Conservation (phyloP, 2,797 vertebrate species). For the Anolis apletophallus region DNA sequence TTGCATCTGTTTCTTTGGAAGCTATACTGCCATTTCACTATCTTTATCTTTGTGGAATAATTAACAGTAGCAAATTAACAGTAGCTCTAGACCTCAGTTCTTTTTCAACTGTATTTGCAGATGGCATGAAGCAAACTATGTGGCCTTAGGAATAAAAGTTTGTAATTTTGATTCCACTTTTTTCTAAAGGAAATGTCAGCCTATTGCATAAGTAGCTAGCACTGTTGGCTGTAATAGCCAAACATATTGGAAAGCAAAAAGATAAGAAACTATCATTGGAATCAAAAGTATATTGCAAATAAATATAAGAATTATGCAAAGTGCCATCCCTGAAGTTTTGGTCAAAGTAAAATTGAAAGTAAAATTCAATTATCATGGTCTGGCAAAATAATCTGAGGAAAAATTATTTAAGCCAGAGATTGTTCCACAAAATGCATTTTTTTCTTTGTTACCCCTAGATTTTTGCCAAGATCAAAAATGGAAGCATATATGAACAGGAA, state of each 20-base stretch:
- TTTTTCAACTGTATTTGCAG: constrained; percentile 25
- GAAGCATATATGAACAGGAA: not conserved
- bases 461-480: not conserved
- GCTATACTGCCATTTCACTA: not conserved
- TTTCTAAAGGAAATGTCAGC: constrained; percentile 11
- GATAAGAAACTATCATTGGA: not conserved
- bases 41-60: constrained; percentile 7
- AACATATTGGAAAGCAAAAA: constrained; percentile 7
- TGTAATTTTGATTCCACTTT: constrained; percentile 3
- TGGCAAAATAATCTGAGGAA: constrained; percentile 4
- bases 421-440: not conserved
- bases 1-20: constrained; percentile 14
- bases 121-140: constrained; percentile 11
- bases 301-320: constrained; percentile 3
- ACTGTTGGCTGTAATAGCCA: constrained; percentile 15
- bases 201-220: not conserved
- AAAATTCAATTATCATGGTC: not conserved
- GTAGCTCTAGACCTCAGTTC: constrained; percentile 2
- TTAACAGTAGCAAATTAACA: constrained; percentile 3
- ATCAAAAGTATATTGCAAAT: not conserved
- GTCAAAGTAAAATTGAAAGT: not conserved
- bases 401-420: not conserved
- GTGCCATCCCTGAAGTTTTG: not conserved
- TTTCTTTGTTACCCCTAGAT: not conserved
- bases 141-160: constrained; percentile 17